Percentiles rank a stretch among this genome's conserved stretches.
Conservation (phyloP, 2,888 invertebrate genomes). For the Germaria angustata region DNA sequence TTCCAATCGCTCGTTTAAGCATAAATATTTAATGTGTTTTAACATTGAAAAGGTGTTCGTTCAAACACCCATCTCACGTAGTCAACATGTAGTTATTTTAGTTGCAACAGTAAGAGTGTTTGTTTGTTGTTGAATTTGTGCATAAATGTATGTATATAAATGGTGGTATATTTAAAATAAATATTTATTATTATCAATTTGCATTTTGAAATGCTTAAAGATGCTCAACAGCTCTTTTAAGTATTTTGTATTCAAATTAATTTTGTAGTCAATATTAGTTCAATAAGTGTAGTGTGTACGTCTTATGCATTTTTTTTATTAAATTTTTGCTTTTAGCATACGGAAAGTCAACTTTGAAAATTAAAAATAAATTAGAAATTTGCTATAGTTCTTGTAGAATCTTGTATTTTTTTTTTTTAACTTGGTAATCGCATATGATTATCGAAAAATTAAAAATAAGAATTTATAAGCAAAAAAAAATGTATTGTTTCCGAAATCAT, state of each 20-base stretch:
- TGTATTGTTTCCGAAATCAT: too few species aligned
- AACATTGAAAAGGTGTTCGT: constrained; percentile 49
- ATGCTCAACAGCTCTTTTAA: not conserved
- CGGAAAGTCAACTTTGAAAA: too few species aligned
- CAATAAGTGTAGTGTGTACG: too few species aligned
- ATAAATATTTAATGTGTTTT: constrained; percentile 51
- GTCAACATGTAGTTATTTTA: not conserved
- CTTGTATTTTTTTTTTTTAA: too few species aligned
- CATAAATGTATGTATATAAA: not conserved
- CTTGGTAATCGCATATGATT: too few species aligned
- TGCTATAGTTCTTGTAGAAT: too few species aligned
- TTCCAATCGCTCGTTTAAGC: not conserved
- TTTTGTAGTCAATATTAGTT: not conserved
- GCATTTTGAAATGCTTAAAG: constrained; percentile 10
- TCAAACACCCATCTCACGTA: constrained; percentile 39
- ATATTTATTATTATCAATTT: constrained; percentile 44
- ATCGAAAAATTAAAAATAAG: too few species aligned
- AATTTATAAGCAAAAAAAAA: too few species aligned
- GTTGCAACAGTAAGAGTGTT: not conserved
- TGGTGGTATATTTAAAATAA: constrained; percentile 29
- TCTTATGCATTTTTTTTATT: too few species aligned
- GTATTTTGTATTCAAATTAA: constrained; percentile 26
- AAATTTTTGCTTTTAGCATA: too few species aligned
- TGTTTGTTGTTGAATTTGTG: constrained; percentile 8
- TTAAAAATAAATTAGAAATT: too few species aligned